Conservation (phyloP, 2,113 vertebrate species). For the Aptenodytes patagonicus region DNA sequence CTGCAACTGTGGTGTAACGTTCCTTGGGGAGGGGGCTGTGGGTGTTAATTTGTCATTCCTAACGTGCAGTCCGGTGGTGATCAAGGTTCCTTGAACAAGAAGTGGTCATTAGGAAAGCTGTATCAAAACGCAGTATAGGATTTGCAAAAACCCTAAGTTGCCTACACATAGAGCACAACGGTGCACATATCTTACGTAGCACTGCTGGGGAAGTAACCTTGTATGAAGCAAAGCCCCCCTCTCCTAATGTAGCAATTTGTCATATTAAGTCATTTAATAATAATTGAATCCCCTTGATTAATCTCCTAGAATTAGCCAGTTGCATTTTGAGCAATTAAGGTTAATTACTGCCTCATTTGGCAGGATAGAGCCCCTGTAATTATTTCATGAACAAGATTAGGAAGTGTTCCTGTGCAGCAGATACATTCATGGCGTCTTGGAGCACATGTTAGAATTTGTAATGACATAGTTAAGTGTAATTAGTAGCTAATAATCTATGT, state of each 20-base stretch:
- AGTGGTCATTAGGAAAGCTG: background rate
- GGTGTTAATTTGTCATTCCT: rapidly evolving
- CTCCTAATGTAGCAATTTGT: constrained; percentile 79
- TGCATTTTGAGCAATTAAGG: constrained; percentile 90
- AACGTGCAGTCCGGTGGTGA: rapidly evolving
- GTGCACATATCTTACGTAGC: background rate
- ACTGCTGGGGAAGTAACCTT: background rate
- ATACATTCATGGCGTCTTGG: constrained; percentile 72
- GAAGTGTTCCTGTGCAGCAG: constrained; percentile 71
- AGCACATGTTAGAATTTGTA: constrained; percentile 74
- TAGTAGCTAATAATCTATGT: constrained; percentile 75
- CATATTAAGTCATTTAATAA: constrained; percentile 89
- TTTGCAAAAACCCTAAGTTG: background rate
- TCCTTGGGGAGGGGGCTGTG: background rate
- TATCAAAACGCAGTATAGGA: background rate
- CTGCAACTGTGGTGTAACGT: rapidly evolving
- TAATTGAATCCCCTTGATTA: constrained; percentile 85
- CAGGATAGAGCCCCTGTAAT: constrained; percentile 85
- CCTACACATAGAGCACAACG: rapidly evolving
- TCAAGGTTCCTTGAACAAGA: rapidly evolving
- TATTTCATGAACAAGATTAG: constrained; percentile 81
- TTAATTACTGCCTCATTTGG: constrained; percentile 95
- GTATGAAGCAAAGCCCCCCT: constrained; percentile 24
- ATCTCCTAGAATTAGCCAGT: constrained; percentile 88
- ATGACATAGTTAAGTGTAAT: constrained; percentile 87